Base-by-base conservation (phyloP, 64 coral and sea anemone species). In the Actinia tenebrosa region DNA sequence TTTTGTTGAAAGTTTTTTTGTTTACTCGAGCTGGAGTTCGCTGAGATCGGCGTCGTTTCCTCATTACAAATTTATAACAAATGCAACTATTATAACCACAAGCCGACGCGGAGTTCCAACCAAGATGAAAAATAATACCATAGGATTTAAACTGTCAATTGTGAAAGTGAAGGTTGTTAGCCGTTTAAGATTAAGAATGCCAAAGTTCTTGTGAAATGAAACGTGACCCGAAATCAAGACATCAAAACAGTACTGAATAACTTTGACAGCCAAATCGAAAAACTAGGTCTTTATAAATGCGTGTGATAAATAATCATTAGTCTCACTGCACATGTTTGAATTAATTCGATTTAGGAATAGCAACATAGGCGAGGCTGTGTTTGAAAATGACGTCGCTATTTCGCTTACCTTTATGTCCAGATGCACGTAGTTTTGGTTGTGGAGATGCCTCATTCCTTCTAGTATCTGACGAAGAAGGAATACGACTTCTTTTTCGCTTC, bases 401-500 rank as follows among this genome's bases (percentile, higher is more conserved):
- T 50, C 45, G 64, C 88, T 86, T 47, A 93, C 94, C 94, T 97
- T 97, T 22, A 97, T 87, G 54, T 97, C 94, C 56, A 97, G 69
- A 84, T 97, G 94, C 23, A 97, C 83, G 44, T 90, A 97, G 25
- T 88, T 86, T 30, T 87, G 91, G 16, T 93, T 90, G 43, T 97
- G 94, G 43, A 97, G 68, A 85, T 97, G 94, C 62, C 88, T 89
- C 18, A 97, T 78, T 16, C 94, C 94, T 93, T 97, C 94, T 16
- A 97, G 86, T 64, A 97, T 97, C 60, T 97, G 94, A 15, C 94
- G 85, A 17, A 97, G 91, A 26, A 97, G 89, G 18, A 88, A 97
- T 10, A 97, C 94, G 4, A 97, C 94, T 83, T 97, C 94, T 47
- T 90, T 97, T 80, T 97, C 94, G 86, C 94, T 97, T 84, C 94